Conservation (phyloP, 2,797 vertebrate genomes). For the Vireo griseus region DNA sequence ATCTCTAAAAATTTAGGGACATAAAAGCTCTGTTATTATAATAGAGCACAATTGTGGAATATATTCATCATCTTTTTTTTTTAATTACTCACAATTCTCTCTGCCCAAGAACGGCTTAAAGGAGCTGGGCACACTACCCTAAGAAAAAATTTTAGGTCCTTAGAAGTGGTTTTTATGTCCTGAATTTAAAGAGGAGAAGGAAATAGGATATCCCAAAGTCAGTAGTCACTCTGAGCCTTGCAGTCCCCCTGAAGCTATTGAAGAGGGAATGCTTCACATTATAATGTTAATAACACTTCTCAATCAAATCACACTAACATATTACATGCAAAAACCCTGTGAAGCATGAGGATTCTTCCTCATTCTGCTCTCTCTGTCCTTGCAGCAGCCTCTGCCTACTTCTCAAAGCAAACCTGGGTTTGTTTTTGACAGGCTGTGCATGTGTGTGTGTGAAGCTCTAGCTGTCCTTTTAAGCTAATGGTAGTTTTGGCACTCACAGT, state of each 20-base stretch:
- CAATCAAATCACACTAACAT: background rate
- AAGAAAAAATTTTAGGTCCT: background rate
- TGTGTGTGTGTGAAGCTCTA: background rate
- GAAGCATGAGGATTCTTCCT: background rate
- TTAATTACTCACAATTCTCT: background rate
- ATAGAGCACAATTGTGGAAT: background rate
- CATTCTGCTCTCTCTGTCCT: background rate
- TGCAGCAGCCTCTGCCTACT: background rate
- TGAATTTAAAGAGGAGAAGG: background rate
- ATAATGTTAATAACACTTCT: background rate
- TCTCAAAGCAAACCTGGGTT: background rate
- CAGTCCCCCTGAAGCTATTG: background rate
- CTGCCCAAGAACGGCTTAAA: background rate
- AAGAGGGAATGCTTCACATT: background rate
- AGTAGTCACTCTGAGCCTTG: background rate
- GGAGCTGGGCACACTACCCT: background rate
- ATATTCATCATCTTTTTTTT: background rate
- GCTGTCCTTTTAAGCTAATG: constrained; percentile 8
- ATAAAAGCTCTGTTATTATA: background rate
- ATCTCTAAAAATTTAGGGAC: background rate
- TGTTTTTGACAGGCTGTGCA: background rate
- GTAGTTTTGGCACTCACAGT: background rate
- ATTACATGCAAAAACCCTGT: background rate
- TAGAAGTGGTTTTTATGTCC: background rate
- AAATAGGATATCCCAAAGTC: background rate